Evolutionary conservation across 2,888 invertebrate genomes (phyloP).

Genomic region (Tolmerus cingulatus): DNA sequence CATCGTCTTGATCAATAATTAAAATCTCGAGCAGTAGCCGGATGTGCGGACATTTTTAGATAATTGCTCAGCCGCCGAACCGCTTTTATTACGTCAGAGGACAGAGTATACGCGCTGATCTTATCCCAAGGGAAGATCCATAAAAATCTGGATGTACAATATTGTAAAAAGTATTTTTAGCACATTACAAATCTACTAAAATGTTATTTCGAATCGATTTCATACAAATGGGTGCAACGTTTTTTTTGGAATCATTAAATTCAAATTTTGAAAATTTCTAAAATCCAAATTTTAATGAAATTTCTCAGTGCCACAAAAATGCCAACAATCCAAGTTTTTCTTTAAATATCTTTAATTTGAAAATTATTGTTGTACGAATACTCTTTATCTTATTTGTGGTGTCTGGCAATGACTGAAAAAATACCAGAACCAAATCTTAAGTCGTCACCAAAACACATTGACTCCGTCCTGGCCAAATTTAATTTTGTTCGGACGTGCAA

Average conservation of each 20-base stretch:
- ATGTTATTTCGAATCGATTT: too few relatives aligned
- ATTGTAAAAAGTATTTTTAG: neutral
- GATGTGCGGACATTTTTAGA: slow-evolving; percentile 43
- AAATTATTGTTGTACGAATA: neutral
- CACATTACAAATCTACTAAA: too few relatives aligned
- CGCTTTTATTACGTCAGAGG: neutral
- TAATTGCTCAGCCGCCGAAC: slow-evolving; percentile 25
- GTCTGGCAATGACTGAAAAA: neutral
- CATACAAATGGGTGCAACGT: too few relatives aligned
- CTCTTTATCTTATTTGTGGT: neutral
- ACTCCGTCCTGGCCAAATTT: neutral
- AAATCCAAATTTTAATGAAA: too few relatives aligned
- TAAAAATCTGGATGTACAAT: neutral
- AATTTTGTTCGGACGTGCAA: neutral
- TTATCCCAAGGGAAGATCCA: neutral
- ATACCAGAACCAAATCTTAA: neutral
- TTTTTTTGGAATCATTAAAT: too few relatives aligned
- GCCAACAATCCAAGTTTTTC: too few relatives aligned
- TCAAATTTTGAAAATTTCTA: too few relatives aligned
- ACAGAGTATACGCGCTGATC: neutral
- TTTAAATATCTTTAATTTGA: too few relatives aligned
- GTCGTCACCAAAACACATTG: neutral
- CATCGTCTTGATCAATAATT: slow-evolving; percentile 28
- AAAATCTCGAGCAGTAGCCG: slow-evolving; percentile 43
- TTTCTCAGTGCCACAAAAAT: too few relatives aligned